Percentiles rank a stretch among this genome's conserved stretches.
Conservation (phyloP, 2,797 vertebrate genomes). For the Prionace glauca region DNA sequence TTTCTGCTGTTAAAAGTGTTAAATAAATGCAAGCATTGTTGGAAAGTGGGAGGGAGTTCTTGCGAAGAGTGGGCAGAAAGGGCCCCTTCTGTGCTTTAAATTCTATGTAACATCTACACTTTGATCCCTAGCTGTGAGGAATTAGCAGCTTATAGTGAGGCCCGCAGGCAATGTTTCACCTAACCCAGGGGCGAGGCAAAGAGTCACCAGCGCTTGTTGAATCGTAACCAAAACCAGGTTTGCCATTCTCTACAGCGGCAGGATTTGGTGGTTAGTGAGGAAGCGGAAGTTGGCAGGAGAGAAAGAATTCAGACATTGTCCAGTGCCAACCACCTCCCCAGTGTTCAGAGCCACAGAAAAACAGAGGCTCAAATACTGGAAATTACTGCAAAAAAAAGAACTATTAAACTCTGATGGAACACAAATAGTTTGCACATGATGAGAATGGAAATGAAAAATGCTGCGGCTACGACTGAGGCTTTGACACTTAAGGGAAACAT, state of each 20-base stretch:
- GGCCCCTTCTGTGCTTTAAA: background rate
- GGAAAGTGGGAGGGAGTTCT: background rate
- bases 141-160: background rate
- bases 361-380: background rate
- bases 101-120: background rate
- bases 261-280: background rate
- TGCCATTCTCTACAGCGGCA: background rate
- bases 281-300: background rate
- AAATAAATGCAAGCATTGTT: background rate
- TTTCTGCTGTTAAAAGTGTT: background rate
- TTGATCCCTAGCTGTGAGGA: background rate
- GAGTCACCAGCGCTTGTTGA: background rate
- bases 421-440: conserved; percentile 15
- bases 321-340: background rate
- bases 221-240: background rate
- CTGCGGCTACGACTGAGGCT: background rate
- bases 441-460: conserved; percentile 10
- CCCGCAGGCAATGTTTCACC: background rate
- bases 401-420: background rate
- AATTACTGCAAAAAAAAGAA: background rate
- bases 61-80: background rate
- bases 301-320: background rate
- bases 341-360: background rate
- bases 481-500: background rate
- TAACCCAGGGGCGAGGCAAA: background rate